A percentile compares a stretch with the other conserved stretches of the same genome.
These are phyloP conservation scores for Indri indri DNA, from an alignment of 2,113 vertebrate species.

Conservation along the genomic window DNA sequence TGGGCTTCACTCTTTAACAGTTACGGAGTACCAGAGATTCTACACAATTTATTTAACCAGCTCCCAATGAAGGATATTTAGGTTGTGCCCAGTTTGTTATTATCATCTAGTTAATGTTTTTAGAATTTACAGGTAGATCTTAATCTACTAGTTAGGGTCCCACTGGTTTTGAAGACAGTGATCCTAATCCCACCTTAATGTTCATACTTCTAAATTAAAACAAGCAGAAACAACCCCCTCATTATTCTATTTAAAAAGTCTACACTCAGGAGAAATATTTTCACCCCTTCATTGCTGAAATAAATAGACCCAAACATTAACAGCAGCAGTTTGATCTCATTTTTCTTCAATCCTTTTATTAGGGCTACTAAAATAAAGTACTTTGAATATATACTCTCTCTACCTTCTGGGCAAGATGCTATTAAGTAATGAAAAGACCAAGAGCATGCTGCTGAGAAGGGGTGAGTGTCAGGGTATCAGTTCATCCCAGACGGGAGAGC, in stretches of 20 bases:
- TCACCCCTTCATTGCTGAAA: not conserved
- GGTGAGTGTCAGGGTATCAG: not conserved
- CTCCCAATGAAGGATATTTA: not conserved
- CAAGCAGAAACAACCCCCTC: not conserved
- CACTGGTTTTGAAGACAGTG: not conserved
- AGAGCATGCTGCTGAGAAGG: not conserved
- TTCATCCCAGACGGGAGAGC: not conserved
- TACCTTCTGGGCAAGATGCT: not conserved
- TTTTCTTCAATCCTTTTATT: not conserved
- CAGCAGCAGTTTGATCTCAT: not conserved
- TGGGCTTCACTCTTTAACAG: fast-evolving
- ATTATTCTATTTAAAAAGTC: not conserved
- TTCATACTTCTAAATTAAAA: not conserved
- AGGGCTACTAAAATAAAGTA: not conserved
- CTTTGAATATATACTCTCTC: not conserved
- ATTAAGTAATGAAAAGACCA: not conserved
- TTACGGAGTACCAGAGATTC: not conserved
- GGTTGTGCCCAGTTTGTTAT: not conserved
- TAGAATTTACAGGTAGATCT: not conserved
- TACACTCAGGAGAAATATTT: not conserved
- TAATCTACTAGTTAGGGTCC: not conserved
- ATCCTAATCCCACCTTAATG: not conserved
- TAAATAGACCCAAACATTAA: not conserved
- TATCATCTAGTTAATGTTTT: not conserved
- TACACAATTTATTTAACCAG: too few relatives aligned